Evolutionary conservation across 1,140 invertebrate species (phyloP).

Genomic region (Pollicipes pollicipes): DNA sequence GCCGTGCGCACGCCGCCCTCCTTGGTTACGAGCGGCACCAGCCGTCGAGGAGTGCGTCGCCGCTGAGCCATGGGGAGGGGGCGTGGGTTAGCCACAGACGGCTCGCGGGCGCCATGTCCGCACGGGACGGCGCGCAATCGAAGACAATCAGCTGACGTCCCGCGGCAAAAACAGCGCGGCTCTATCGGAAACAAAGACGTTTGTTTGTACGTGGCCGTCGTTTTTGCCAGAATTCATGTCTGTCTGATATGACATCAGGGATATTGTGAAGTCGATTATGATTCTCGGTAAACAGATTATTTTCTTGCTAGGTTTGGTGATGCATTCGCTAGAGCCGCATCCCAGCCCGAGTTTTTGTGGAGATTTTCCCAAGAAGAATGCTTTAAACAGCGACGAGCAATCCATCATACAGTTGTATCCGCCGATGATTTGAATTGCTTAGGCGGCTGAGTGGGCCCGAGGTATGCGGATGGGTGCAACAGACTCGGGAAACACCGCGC

Average conservation of each 20-base stretch:
- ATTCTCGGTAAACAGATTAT: not conserved
- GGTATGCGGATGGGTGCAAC: not conserved
- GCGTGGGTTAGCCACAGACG: too few species aligned
- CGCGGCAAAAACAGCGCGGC: not conserved
- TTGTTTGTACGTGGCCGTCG: not conserved
- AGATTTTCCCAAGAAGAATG: not conserved
- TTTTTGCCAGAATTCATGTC: not conserved
- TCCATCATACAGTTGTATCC: not conserved
- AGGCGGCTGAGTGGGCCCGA: not conserved
- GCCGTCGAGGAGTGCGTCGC: too few species aligned
- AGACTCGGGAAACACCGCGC: not conserved
- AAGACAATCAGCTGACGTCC: not conserved
- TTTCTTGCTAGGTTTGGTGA: not conserved
- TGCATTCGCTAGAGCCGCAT: not conserved
- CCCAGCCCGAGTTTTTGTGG: not conserved
- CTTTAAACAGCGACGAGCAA: not conserved
- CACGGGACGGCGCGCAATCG: too few species aligned
- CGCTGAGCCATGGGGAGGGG: too few species aligned
- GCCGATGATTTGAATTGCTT: not conserved
- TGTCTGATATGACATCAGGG: not conserved
- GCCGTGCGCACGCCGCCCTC: too few species aligned
- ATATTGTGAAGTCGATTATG: slow-evolving; percentile 1
- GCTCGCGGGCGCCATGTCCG: too few species aligned
- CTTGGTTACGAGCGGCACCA: too few species aligned
- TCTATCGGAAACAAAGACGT: not conserved